These are phyloP conservation scores for Carcinoscorpius rotundicauda DNA, from an alignment of 1,140 invertebrate genomes.

Conservation along the genomic window DNA sequence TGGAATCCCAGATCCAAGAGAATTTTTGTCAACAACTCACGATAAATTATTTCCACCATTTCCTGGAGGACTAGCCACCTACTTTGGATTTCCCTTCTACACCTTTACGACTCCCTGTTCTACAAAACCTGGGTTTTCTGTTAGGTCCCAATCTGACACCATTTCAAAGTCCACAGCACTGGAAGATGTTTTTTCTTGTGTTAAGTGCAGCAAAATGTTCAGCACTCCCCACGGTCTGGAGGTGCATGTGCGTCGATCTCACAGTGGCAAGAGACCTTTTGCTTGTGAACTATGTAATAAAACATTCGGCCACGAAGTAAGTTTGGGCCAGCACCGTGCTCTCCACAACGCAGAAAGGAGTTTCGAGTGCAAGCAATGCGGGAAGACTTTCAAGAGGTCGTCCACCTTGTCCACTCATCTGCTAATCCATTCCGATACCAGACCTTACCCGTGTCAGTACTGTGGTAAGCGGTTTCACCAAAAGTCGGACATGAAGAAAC, in stretches of 20 bases:
- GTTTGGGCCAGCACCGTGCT: slow-evolving; percentile 43
- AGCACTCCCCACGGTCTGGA: slow-evolving; percentile 5
- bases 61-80: not conserved
- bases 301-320: slow-evolving; percentile 24
- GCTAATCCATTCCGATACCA: slow-evolving; percentile 31
- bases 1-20: too few relatives aligned
- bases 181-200: too few relatives aligned
- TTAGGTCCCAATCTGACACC: too few relatives aligned
- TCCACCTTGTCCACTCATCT: slow-evolving; percentile 23
- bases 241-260: slow-evolving; percentile 51
- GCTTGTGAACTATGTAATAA: slow-evolving; percentile 24
- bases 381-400: slow-evolving; percentile 21
- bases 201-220: slow-evolving; percentile 15
- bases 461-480: slow-evolving; percentile 46
- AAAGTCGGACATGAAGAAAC: slow-evolving; percentile 47
- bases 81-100: too few relatives aligned
- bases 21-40: too few relatives aligned
- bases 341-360: slow-evolving; percentile 31
- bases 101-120: too few relatives aligned
- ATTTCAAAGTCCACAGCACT: too few relatives aligned
- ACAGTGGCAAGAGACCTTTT: slow-evolving; percentile 40
- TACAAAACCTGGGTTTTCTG: too few relatives aligned
- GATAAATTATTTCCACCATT: not conserved
- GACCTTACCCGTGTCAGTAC: slow-evolving; percentile 38
- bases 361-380: slow-evolving; percentile 17